Evolutionary conservation across 2,797 vertebrate genomes (phyloP), one percentile per base, ranked within the genome.

Genomic region (Sorex maritimensis): DNA sequence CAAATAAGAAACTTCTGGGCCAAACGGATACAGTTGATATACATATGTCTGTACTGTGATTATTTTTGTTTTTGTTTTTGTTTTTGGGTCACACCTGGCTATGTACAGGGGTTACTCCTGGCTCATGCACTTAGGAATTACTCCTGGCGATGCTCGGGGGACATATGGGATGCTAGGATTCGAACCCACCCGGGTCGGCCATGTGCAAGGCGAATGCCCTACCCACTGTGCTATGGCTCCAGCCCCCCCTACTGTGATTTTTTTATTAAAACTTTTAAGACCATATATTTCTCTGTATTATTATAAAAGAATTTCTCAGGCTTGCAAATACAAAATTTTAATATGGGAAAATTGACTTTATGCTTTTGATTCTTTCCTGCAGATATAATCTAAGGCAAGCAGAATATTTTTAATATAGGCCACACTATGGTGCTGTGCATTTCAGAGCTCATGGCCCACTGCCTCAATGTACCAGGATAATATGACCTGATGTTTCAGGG

Each of bases 181-280:
- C 34, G 34, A 34, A 34, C 34, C 34, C 34, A 34, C 34, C 34
- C 34, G 34, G 34, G 34, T 34, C 34, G 34, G 34, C 34, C 34
- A 34, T 34, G 34, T 34, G 34, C 34, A 34, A 34, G 34, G 34
- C 34, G 34, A 34, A 34, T 2, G 34, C 34, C 34, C 34, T 34
- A 34, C 34, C 34, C 34, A 34, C 34, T 34, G 34, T 34, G 34
- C 34, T 34, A 34, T 34, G 34, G 34, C 34, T 34, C 34, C 34
- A 34, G 34, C 34, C 34, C 34, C 34, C 28, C 38, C 10, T 71
- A 26, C 15, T 82, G 63, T 78, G 13, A 93, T 34, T 90, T 87
- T 77, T 84, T 26, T 68, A 78, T 17, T 68, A 90, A 34, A 30
- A 41, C 72, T 81, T 90, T 86, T 68, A 75, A 88, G n/a, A 24